These are phyloP conservation scores for Drosophila murphyi DNA, from an alignment of 1,140 invertebrate genomes.

Conservation along the genomic window DNA sequence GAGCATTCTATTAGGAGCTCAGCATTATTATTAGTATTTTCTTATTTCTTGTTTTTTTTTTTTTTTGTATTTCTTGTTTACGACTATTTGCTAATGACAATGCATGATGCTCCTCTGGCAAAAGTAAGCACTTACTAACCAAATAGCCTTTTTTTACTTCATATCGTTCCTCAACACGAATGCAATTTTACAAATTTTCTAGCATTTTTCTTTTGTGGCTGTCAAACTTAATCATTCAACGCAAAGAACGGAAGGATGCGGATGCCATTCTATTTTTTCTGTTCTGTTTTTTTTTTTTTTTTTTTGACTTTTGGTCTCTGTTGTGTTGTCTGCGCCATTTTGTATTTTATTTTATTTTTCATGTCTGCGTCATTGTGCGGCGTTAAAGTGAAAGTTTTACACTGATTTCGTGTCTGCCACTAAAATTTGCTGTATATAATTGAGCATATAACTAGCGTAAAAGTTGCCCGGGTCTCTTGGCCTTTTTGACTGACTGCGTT, in stretches of 20 bases:
- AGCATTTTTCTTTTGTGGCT: conserved; percentile 7
- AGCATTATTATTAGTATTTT: conserved; percentile 2
- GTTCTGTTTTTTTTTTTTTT: conserved; percentile 17
- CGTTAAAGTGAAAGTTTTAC: conserved; percentile 69
- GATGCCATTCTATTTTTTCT: conserved; percentile 46
- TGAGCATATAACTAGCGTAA: conserved; percentile 59
- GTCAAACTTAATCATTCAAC: conserved; percentile 43
- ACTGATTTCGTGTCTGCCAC: conserved; percentile 35
- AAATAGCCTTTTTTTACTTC: conserved; percentile 22
- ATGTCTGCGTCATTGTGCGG: conserved; percentile 66
- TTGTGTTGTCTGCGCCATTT: conserved; percentile 66
- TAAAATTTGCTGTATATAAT: conserved; percentile 58
- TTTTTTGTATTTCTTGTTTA: conserved; percentile 45
- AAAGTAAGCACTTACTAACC: not conserved
- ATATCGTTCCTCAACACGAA: conserved; percentile 14
- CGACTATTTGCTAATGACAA: conserved; percentile 44
- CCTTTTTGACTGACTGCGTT: not conserved
- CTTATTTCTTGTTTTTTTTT: conserved; percentile 13
- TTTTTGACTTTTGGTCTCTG: conserved; percentile 24
- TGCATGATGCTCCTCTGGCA: conserved; percentile 22
- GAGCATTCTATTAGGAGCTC: not conserved
- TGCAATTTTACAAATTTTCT: conserved; percentile 13
- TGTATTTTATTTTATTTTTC: conserved; percentile 33
- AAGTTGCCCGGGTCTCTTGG: not conserved
- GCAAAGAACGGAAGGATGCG: conserved; percentile 69